Evolutionary conservation across 2,888 invertebrate genomes (phyloP), one percentile per base, ranked within the genome.

Genomic region (Lypha dubia): DNA sequence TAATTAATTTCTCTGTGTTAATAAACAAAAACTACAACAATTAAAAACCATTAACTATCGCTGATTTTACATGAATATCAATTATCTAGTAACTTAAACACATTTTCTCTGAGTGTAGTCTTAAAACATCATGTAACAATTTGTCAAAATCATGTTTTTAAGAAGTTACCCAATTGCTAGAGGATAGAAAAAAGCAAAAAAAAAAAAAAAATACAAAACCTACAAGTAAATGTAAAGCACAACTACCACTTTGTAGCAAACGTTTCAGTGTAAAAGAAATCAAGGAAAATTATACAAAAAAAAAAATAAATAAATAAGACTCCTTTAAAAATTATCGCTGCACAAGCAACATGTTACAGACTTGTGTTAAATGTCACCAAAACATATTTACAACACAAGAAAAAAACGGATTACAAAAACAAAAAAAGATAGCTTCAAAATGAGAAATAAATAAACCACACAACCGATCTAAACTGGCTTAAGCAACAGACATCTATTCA

Each of bases 41-140:
- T 51, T n/a, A 68, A 20, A 58, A 17, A 8, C 35, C 20, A 60
- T 51, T n/a, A 68, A 76, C 75, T 65, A 49, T 70, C 70, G 51
- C 67, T 74, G 60, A 35, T 49, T 73, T 68, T 22, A 56, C 68
- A 81, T 51, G 32, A 65, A 58, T 56, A 41, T 15, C 67, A 41
- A 62, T 68, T 62, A 60, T 68, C 60, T 65, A 65, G 71, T 71
- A 38, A 68, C 24, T 68, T 41, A 20, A 76, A 56, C 53, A 56
- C 53, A 62, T 76, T 70, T 82, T 82, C 41, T 62, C 53, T 62
- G 68, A 75, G 75, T 62, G 83, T 77, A 86, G 85, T 83, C n/a
- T n/a, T 60, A 87, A 86, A 86, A 88, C 88, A 88, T 87, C 88
- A 70, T 89, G 89, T 89, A 89, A 87, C 89, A 88, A 89, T 89